These are phyloP conservation scores for Parazoanthus darwini DNA, from an alignment of 92 coral and sea anemone species.

Conservation along the genomic window DNA sequence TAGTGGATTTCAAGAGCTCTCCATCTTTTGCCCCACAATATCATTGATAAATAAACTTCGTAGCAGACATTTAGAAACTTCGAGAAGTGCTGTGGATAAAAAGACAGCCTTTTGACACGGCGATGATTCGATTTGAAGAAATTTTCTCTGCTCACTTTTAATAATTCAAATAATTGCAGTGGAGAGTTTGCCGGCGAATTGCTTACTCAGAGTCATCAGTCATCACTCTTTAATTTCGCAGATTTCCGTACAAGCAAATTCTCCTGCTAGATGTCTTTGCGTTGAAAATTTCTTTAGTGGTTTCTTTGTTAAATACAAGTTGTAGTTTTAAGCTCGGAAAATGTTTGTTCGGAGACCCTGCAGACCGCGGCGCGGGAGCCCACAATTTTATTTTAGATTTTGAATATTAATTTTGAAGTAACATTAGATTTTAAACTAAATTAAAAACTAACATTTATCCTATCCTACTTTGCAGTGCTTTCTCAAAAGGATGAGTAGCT, in stretches of 20 bases:
- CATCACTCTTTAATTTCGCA: not conserved
- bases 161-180: not conserved
- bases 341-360: not conserved
- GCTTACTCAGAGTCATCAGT: not conserved
- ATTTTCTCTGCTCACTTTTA: conserved; percentile 1
- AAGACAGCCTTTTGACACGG: not conserved
- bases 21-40: not conserved
- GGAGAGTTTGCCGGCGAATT: not conserved
- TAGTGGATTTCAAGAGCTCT: conserved; percentile 10
- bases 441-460: conserved; percentile 2
- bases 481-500: conserved; percentile 19
- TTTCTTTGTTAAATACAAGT: conserved; percentile 5
- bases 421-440: not conserved
- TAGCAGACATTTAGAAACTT: not conserved
- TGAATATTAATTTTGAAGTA: not conserved
- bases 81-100: not conserved
- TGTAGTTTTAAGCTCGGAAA: not conserved
- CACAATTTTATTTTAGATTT: not conserved
- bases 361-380: not conserved
- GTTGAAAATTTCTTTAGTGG: not conserved
- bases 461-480: not conserved
- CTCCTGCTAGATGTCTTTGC: not conserved
- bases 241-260: not conserved
- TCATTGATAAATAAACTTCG: not conserved
- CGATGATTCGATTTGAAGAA: not conserved